Base-by-base conservation (phyloP, 2,797 vertebrate species). In the Lutjanus campechanus region DNA sequence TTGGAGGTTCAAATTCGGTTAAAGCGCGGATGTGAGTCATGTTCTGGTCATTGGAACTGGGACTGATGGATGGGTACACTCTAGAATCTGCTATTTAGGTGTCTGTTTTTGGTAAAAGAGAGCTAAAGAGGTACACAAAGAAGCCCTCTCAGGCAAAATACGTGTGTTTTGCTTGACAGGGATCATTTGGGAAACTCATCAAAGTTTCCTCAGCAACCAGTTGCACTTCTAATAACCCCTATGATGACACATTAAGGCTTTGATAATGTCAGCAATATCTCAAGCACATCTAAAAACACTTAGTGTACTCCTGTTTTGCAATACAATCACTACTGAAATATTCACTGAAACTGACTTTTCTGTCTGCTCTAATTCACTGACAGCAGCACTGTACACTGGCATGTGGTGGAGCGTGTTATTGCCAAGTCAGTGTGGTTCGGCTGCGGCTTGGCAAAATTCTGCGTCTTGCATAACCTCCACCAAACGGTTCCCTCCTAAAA, bases 361-460 rank as follows among this genome's bases (percentile, higher is more conserved):
- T 73, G 11, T 68, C 11, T 58, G 51, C 53, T 84, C 46, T 73
- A 19, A 70, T 58, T 78, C 69, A 81, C 29, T 50, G 59, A 69
- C 43, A 72, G 67, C 46, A 56, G n/a, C 65, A 78, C 74, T 73
- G 78, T 84, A 79, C 73, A 59, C 77, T 51, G 73, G 41, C 76
- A 77, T 86, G 84, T 84, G 74, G 73, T 25, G 5, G 64, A n/a
- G 66, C 50, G 19, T 85, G 88, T 89, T 86, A 67, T 85, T 88
- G 85, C 88, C 84, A 88, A 88, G 73, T 75, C 22, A 50, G 69
- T 85, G 90, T 10, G 87, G 83, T 89, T 86, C 71, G 65, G 53
- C 60, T 80, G 78, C 61, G 86, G 56, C 49, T 85, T 90, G 84
- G 91, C 81, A 76, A 85, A 77, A 40, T 2, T 54, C 77, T 89